A percentile compares a stretch with the other conserved stretches of the same genome.
phyloP scores from a whole-genome alignment of 2,797 vertebrate genomes.

The Oreonectes daqikongensis region DNA sequence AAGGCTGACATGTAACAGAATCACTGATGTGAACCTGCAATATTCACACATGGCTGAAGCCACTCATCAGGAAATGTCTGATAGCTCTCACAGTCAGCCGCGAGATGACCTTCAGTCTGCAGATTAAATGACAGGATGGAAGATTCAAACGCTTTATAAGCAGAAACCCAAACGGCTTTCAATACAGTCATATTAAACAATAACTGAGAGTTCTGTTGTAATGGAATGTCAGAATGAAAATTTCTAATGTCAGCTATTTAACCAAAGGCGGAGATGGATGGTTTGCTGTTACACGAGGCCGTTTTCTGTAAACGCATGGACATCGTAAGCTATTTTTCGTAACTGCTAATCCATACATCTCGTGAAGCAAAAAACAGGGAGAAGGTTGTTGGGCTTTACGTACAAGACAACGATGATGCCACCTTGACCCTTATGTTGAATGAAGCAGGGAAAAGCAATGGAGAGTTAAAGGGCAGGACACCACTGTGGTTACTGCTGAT shows the following conservation, averaged over 20 bases:
- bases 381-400: conserved; percentile 4
- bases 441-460: conserved; percentile 43
- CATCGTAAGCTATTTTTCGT: conserved; percentile 21
- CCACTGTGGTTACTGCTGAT: conserved; percentile 30
- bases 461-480: conserved; percentile 44
- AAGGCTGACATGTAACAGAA: conserved; percentile 42
- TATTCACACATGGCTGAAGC: conserved; percentile 58
- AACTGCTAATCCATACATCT: conserved; percentile 28
- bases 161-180: conserved; percentile 57
- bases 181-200: conserved; percentile 71
- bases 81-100: conserved; percentile 66
- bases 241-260: conserved; percentile 69
- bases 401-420: conserved; percentile 20
- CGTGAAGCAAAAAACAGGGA: background rate
- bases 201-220: conserved; percentile 69
- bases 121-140: conserved; percentile 53
- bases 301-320: conserved; percentile 37
- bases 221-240: conserved; percentile 63
- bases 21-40: conserved; percentile 51
- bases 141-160: conserved; percentile 45
- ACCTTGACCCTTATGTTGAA: conserved; percentile 50
- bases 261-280: conserved; percentile 55
- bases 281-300: conserved; percentile 31
- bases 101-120: conserved; percentile 71
- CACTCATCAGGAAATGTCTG: conserved; percentile 63